Conservation (phyloP, 2,113 vertebrate genomes). For the Pluvialis apricaria region DNA sequence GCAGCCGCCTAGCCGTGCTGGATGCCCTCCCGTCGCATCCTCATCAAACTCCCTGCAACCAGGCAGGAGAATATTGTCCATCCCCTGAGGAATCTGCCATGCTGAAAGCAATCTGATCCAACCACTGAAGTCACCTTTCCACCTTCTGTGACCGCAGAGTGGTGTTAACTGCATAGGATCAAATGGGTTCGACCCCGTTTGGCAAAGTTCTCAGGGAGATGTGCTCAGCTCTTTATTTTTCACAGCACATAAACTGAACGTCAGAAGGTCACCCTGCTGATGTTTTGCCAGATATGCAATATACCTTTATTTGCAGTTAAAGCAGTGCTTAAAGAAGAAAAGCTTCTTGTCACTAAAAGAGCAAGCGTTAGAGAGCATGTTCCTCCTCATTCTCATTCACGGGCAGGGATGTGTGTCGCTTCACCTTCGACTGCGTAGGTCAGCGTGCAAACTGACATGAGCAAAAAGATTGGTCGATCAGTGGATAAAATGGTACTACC, state of each 20-base stretch:
- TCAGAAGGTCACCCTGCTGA: neutral
- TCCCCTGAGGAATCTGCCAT: neutral
- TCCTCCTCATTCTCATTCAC: neutral
- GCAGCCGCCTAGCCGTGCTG: neutral
- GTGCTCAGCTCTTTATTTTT: neutral
- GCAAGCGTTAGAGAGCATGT: neutral
- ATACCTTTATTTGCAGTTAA: constrained; percentile 10
- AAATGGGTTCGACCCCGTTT: neutral
- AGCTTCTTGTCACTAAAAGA: neutral
- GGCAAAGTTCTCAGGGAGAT: neutral
- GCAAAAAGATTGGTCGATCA: neutral
- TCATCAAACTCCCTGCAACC: neutral
- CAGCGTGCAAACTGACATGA: neutral
- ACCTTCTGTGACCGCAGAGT: neutral
- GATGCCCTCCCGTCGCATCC: neutral
- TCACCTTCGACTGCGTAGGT: neutral
- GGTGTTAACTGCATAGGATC: neutral
- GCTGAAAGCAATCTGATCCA: neutral
- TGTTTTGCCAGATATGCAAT: constrained; percentile 15
- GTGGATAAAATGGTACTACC: neutral
- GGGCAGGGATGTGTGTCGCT: neutral
- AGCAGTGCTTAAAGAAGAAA: neutral
- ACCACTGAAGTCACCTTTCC: neutral
- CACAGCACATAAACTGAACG: neutral
- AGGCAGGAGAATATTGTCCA: neutral